Base-by-base conservation (phyloP, 2,113 vertebrate species). In the Erythrolamprus reginae region DNA sequence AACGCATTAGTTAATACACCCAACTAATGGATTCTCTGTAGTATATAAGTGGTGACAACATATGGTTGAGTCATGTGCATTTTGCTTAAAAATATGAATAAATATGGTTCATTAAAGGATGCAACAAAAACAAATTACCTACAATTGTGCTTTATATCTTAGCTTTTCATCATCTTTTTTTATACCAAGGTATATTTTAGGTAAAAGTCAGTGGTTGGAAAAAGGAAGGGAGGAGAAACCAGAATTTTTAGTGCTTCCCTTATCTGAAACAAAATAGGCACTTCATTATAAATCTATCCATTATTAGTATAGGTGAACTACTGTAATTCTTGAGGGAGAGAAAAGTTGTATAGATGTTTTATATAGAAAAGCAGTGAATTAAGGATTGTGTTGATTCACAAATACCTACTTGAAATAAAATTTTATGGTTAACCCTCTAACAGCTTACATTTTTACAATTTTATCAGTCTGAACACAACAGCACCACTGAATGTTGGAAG, bases 391-490 rank as follows among this genome's bases (percentile, higher is more conserved):
- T 89, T 92, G 89, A 90, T 92, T 6, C 90, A 8, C 90, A 87
- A 89, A 91, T 70, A 82, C 8, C 85, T 96, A 94, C 94, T 93
- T 65, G 89, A 95, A 95, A 94, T 58, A 94, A 94, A 88, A 53
- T 93, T 47, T 82, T 92, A 92, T 89, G 90, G 55, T 90, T 95
- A 94, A 94, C 82, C 92, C 52, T 50, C n/a, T 82, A 95, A 92
- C 84, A 0, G 24, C 58, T 95, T 93, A 87, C 89, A 91, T 92
- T 92, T 42, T 82, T 93, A 91, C 86, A 77, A 91, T 90, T 82
- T 95, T 93, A 93, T 93, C 95, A 92, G 92, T 26, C 10, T 82
- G 92, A 84, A 90, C 47, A 84, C 88, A 91, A 87, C 95, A 93
- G 86, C 88, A 84, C 21, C 52, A 48, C 19, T 90, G 88, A 90